phyloP scores from a whole-genome alignment of 1,140 invertebrate species.

The Myzus persicae region DNA sequence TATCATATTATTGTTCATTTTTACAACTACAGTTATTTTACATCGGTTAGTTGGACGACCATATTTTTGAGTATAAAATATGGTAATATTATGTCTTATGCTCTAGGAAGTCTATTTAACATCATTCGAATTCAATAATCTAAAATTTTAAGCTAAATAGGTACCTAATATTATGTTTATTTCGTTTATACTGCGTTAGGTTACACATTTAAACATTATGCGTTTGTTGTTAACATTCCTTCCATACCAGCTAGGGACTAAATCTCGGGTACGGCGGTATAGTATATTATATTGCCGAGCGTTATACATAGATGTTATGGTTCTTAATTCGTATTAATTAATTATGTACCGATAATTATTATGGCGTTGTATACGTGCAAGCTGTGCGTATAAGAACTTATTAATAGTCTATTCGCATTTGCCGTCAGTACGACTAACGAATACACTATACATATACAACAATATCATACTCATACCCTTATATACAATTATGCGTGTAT shows the following conservation, averaged over 20 bases:
- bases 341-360: conserved; percentile 7
- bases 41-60: neutral
- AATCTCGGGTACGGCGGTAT: neutral
- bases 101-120: neutral
- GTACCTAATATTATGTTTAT: neutral
- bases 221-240: neutral
- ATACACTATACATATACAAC: neutral
- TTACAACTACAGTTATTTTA: neutral
- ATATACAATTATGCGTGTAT: neutral
- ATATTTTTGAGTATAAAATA: neutral
- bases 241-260: neutral
- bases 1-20: neutral
- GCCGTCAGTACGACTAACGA: neutral
- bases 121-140: neutral
- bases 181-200: neutral
- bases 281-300: neutral
- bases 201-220: neutral
- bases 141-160: too few species aligned
- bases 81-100: neutral
- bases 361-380: neutral
- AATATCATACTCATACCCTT: neutral
- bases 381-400: neutral
- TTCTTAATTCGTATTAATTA: conserved; percentile 11
- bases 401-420: conserved; percentile 1
- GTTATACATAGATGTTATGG: neutral